Evolutionary conservation across 2,797 vertebrate species (phyloP), one percentile per base, ranked within the genome.

Genomic region (Anabacerthia variegaticeps): DNA sequence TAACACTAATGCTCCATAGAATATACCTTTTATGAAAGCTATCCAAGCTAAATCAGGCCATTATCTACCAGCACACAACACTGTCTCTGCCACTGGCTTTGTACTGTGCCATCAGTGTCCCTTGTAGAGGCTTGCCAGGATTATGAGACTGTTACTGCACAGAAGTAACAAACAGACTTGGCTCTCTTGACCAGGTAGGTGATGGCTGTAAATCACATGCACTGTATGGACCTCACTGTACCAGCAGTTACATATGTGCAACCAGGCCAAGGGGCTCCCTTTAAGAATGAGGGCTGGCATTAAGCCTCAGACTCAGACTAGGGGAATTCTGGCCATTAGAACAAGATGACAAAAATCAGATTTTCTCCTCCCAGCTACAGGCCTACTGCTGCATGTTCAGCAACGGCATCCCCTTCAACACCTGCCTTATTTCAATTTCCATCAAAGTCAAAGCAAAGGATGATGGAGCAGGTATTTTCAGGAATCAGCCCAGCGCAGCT

Each of bases 171-270:
- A 41, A 27, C 28, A 65, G 20, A 52, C 39, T 59, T 43, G 43
- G 30, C 14, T 17, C 62, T 24, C 23, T 56, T 54, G 41, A 65
- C 23, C 24, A 28, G 5, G 14, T 2, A 48, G 21, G 26, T 48
- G 49, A 37, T 52, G 23, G 37, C 2, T 77, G 37, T 56, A 48
- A 56, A 59, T 24, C 51, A 69, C 0, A 0, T 14, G 27, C 16
- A 7, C 43, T 52, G 1, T 21, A 26, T 15, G 13, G 24, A 44
- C 7, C 32, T 55, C 32, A 34, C 43, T 71, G 46, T 15, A 59
- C 52, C 43, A 68, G 32, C 51, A 58, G 32, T 30, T 37, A 4
- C 0, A 8, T 7, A 36, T 5, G 4, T 52, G 12, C 61, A 30
- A 0, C 48, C 41, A 65, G 27, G 67, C 28, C 79, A 54, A 48